phyloP scores from a whole-genome alignment of 53 echinoderm and acorn worm genomes.

The Luidia sarsii region DNA sequence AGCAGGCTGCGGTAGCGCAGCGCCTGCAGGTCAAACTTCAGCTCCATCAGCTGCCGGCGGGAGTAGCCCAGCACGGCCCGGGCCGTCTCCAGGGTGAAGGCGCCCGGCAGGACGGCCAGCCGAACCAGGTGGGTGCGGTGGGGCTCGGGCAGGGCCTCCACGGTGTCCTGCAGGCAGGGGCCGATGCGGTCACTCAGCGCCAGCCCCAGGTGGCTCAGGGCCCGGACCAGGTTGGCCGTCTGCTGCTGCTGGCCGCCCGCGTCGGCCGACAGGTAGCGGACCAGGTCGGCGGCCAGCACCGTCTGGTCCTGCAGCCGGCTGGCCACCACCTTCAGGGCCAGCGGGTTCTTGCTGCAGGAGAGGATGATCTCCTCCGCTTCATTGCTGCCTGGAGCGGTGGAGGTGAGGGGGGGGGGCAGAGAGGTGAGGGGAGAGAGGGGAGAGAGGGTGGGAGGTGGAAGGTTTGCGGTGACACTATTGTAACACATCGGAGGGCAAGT shows the following conservation, averaged over 20 bases:
- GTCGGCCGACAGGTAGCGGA: slow-evolving; percentile 54
- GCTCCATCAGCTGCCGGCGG: slow-evolving; percentile 68
- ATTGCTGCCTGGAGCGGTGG: slow-evolving; percentile 61
- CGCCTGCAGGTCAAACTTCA: slow-evolving; percentile 81
- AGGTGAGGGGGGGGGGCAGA: no score
- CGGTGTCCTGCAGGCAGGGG: slow-evolving; percentile 70
- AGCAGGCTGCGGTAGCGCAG: slow-evolving; percentile 87
- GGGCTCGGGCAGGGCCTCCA: slow-evolving; percentile 63
- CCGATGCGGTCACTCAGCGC: slow-evolving; percentile 74
- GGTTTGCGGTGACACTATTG: no score
- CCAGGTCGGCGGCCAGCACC: slow-evolving; percentile 77
- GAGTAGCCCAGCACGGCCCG: slow-evolving; percentile 79
- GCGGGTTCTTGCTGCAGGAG: slow-evolving; percentile 85
- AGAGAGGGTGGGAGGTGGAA: no score
- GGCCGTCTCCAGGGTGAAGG: slow-evolving; percentile 86
- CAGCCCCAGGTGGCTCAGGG: slow-evolving; percentile 75
- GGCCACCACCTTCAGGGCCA: slow-evolving; percentile 86
- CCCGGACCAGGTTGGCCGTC: slow-evolving; percentile 61
- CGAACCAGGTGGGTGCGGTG: slow-evolving; percentile 70
- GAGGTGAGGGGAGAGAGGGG: no score
- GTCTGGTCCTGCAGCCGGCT: slow-evolving; percentile 92
- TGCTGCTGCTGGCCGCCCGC: slow-evolving; percentile 49
- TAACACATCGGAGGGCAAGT: no score
- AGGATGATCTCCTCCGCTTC: slow-evolving; percentile 66
- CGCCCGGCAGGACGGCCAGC: slow-evolving; percentile 86